phyloP scores from a whole-genome alignment of 2,797 vertebrate species.

The Liparis tanakae region DNA sequence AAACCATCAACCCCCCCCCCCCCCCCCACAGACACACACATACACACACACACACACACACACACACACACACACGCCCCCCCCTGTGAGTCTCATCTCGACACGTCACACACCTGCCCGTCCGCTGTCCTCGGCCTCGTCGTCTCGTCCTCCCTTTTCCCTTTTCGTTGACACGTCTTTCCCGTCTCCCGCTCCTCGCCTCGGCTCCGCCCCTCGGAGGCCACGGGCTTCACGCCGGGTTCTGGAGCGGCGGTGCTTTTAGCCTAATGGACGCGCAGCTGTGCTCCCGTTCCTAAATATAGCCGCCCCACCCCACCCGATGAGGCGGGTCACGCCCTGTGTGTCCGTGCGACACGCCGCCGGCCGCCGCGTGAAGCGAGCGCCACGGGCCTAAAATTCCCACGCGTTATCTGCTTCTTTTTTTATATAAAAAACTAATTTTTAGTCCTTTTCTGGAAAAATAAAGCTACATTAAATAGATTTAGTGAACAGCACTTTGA shows the following conservation, averaged over 20 bases:
- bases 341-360: conserved; percentile 12
- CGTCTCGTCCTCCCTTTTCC: not conserved
- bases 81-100: not conserved
- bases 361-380: conserved; percentile 23
- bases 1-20: not conserved
- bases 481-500: conserved; percentile 57
- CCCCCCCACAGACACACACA: too few species aligned
- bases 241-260: conserved; percentile 64
- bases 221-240: conserved; percentile 28
- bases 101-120: not conserved
- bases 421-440: not conserved
- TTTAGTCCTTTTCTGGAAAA: conserved; percentile 44
- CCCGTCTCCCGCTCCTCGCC: conserved; percentile 1
- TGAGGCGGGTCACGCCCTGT: conserved; percentile 60
- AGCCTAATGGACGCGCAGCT: conserved; percentile 75
- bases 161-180: conserved; percentile 2
- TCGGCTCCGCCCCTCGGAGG: conserved; percentile 18
- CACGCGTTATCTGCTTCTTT: conserved; percentile 45
- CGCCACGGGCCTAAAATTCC: conserved; percentile 17
- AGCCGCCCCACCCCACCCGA: conserved; percentile 56
- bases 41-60: too few species aligned
- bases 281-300: conserved; percentile 78
- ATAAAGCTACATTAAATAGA: conserved; percentile 56
- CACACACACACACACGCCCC: too few species aligned
- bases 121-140: not conserved